Evolutionary conservation across 2,888 invertebrate species (phyloP).

Genomic region (Cenopis cana): DNA sequence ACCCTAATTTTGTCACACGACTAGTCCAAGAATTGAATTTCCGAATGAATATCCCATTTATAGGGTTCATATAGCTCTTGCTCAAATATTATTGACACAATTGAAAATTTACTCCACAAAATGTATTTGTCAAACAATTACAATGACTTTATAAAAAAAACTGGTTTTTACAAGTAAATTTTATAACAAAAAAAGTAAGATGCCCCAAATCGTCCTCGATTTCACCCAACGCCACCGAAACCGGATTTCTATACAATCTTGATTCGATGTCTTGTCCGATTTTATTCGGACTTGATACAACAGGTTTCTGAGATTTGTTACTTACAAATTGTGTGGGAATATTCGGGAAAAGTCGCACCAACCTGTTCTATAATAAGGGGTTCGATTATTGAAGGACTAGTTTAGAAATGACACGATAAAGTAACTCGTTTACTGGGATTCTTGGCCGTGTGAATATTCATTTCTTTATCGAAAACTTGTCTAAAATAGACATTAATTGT

Average conservation of each 20-base stretch:
- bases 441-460: slow-evolving; percentile 57
- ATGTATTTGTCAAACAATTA: slow-evolving; percentile 12
- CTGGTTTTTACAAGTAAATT: slow-evolving; percentile 40
- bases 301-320: slow-evolving; percentile 63
- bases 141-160: slow-evolving; percentile 33
- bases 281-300: slow-evolving; percentile 55
- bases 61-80: neutral
- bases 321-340: slow-evolving; percentile 60
- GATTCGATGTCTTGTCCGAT: slow-evolving; percentile 56
- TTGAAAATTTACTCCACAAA: slow-evolving; percentile 10
- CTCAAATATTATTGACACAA: neutral
- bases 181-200: slow-evolving; percentile 18
- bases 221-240: slow-evolving; percentile 46
- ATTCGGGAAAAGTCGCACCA: slow-evolving; percentile 49
- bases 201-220: slow-evolving; percentile 30
- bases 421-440: slow-evolving; percentile 29
- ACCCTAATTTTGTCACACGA: neutral
- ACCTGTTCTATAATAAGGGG: slow-evolving; percentile 59
- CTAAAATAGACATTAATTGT: neutral
- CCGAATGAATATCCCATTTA: slow-evolving; percentile 9
- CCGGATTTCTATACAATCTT: slow-evolving; percentile 55
- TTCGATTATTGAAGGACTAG: slow-evolving; percentile 55
- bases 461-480: slow-evolving; percentile 6
- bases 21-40: neutral
- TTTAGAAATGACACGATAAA: slow-evolving; percentile 53